Conservation (phyloP, 2,888 invertebrate genomes). For the Shargacucullia verbasci region DNA sequence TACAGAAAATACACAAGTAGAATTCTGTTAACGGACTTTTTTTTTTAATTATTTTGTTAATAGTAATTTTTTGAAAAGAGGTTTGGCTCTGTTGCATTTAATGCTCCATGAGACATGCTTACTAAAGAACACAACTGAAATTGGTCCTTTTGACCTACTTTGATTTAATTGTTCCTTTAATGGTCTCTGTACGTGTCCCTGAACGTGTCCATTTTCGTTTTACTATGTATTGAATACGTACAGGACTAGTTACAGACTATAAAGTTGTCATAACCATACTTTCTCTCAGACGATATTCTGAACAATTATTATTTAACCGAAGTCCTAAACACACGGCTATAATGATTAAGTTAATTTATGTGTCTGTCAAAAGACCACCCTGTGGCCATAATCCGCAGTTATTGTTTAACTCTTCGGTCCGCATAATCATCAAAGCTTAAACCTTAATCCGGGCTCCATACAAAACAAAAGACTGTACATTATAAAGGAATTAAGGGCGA, state of each 20-base stretch:
- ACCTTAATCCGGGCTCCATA: conserved; percentile 23
- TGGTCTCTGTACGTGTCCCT: too few species aligned
- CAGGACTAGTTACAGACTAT: too few species aligned
- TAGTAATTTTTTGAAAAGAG: too few species aligned
- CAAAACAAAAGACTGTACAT: conserved; percentile 39
- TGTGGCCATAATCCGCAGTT: conserved; percentile 34
- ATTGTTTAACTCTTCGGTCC: conserved; percentile 29
- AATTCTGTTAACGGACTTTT: conserved; percentile 5
- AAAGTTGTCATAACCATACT: too few species aligned
- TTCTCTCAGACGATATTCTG: too few species aligned
- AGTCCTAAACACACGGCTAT: too few species aligned
- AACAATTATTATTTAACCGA: too few species aligned
- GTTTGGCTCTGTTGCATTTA: not conserved
- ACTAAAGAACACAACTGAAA: too few species aligned
- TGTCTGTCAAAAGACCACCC: conserved; percentile 12
- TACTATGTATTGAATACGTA: too few species aligned
- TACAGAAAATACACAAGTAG: conserved; percentile 11
- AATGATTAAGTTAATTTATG: conserved; percentile 20
- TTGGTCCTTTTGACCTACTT: not conserved
- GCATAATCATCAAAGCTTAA: conserved; percentile 39
- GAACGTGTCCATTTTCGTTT: too few species aligned
- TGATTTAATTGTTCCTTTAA: not conserved
- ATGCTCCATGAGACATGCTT: too few species aligned
- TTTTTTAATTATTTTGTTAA: conserved; percentile 6
- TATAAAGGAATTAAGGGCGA: conserved; percentile 10